A percentile compares a stretch with the other conserved stretches of the same genome.
These are phyloP conservation scores for Sarcophaga caerulescens DNA, from an alignment of 2,888 invertebrate species.

Conservation along the genomic window DNA sequence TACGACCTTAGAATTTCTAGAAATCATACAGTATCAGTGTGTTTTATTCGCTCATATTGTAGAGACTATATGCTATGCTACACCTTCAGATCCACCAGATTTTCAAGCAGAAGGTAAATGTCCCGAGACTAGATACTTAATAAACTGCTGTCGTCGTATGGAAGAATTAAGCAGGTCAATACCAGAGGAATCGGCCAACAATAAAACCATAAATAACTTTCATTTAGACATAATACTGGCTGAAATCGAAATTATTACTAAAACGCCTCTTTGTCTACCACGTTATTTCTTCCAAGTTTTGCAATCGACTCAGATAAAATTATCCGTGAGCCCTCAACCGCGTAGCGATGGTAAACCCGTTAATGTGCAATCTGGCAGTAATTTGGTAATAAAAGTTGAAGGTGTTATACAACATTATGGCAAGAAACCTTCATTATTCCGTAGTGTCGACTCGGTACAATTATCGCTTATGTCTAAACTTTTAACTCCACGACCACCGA, in stretches of 20 bases:
- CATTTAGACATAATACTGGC: slow-evolving; percentile 84
- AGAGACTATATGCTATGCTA: slow-evolving; percentile 80
- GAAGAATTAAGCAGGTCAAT: slow-evolving; percentile 76
- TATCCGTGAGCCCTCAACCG: slow-evolving; percentile 91
- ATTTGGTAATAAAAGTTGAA: slow-evolving; percentile 95
- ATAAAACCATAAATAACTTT: slow-evolving; percentile 80
- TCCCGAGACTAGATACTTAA: slow-evolving; percentile 79
- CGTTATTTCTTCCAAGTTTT: slow-evolving; percentile 91
- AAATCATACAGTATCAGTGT: slow-evolving; percentile 82
- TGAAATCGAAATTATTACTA: slow-evolving; percentile 84
- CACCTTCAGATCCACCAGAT: slow-evolving; percentile 79
- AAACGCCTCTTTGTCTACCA: slow-evolving; percentile 86
- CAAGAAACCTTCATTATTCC: slow-evolving; percentile 85
- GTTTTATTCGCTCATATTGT: slow-evolving; percentile 79
- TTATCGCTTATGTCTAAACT: slow-evolving; percentile 87
- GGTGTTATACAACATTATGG: slow-evolving; percentile 91
- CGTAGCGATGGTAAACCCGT: slow-evolving; percentile 91
- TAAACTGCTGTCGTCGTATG: slow-evolving; percentile 79
- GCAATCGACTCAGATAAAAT: slow-evolving; percentile 90
- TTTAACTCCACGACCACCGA: slow-evolving; percentile 80
- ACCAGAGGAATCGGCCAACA: slow-evolving; percentile 77
- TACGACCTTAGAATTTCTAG: slow-evolving; percentile 87
- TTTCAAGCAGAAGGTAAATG: slow-evolving; percentile 78
- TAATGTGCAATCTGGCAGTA: slow-evolving; percentile 90
- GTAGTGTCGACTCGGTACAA: slow-evolving; percentile 87